Evolutionary conservation across 2,113 vertebrate genomes (phyloP).

Genomic region (Daboia siamensis): DNA sequence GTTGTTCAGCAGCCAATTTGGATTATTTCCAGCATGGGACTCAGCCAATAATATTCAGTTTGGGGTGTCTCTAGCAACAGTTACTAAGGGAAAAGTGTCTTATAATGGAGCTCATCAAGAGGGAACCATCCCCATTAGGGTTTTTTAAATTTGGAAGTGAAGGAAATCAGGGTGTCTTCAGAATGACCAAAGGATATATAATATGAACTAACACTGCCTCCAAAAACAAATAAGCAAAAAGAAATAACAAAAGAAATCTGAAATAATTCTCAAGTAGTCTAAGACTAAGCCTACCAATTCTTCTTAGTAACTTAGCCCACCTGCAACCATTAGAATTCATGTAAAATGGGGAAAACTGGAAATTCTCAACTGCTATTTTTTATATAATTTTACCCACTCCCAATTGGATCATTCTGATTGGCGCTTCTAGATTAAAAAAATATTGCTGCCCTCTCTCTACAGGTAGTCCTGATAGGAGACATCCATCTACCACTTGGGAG

Average conservation of each 20-base stretch:
- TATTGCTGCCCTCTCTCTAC: background rate
- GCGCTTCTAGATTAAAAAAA: background rate
- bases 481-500: background rate
- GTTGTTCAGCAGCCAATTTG: background rate
- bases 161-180: background rate
- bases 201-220: background rate
- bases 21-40: background rate
- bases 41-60: background rate
- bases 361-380: background rate
- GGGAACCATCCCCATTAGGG: background rate
- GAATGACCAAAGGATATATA: background rate
- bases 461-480: background rate
- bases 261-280: background rate
- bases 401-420: background rate
- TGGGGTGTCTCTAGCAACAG: background rate
- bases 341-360: background rate
- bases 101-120: background rate
- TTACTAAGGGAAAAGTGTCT: background rate
- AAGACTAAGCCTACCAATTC: background rate
- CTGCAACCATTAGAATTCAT: background rate
- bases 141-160: background rate
- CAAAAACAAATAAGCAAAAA: background rate
- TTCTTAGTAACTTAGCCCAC: background rate
- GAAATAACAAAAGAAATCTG: background rate
- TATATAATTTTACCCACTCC: background rate